A percentile compares a stretch with the other conserved stretches of the same genome.
Evolutionary conservation across 2,888 invertebrate species (phyloP).

Genomic region (Rutpela maculata): DNA sequence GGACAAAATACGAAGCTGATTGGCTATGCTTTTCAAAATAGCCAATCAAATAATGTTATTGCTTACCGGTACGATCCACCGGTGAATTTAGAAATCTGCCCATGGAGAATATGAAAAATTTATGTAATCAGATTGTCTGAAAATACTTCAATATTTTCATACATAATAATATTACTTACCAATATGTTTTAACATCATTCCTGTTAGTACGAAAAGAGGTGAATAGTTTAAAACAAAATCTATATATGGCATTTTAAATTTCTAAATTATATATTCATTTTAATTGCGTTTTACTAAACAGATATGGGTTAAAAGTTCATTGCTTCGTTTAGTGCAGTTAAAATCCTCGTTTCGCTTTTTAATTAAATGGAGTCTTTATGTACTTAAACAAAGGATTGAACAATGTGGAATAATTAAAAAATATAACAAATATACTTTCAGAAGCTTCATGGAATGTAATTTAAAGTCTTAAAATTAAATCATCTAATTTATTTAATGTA

Average conservation of each 20-base stretch:
- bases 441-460: not conserved
- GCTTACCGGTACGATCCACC: too few relatives aligned
- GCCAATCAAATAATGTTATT: too few relatives aligned
- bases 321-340: not conserved
- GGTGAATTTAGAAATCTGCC: too few relatives aligned
- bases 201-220: not conserved
- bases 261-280: not conserved
- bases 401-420: constrained; percentile 7
- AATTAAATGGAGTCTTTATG: constrained; percentile 7
- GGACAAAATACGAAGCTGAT: too few relatives aligned
- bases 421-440: not conserved
- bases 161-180: not conserved
- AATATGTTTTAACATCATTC: not conserved
- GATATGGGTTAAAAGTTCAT: not conserved
- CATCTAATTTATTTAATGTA: not conserved
- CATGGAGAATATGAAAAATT: too few relatives aligned
- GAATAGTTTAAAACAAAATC: not conserved
- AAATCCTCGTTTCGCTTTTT: not conserved
- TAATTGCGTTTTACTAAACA: not conserved
- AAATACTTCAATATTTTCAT: not conserved
- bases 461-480: not conserved
- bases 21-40: too few relatives aligned
- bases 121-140: too few relatives aligned
- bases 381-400: not conserved
- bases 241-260: not conserved